Conservation (phyloP, 2,113 vertebrate species). For the Clarias gariepinus region DNA sequence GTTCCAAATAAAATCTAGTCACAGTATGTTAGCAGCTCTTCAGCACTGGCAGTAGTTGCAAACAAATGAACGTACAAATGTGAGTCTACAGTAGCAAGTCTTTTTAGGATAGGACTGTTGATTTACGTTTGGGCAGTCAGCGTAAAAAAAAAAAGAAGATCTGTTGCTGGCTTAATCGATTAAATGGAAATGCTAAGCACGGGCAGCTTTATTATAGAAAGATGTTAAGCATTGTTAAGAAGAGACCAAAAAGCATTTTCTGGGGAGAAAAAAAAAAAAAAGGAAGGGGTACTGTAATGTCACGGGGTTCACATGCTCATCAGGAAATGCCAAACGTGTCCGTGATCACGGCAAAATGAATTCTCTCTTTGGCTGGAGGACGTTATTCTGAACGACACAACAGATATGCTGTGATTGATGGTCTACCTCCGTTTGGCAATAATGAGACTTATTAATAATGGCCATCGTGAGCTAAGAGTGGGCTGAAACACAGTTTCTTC, state of each 20-base stretch:
- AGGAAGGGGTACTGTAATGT: background rate
- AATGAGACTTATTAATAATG: conserved; percentile 28
- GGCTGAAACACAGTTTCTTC: conserved; percentile 32
- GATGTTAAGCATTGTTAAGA: background rate
- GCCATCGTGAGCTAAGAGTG: background rate
- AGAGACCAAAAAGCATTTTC: background rate
- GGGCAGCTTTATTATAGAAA: background rate
- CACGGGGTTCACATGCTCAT: background rate
- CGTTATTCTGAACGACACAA: conserved; percentile 47
- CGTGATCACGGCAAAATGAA: conserved; percentile 1
- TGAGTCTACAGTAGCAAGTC: conserved; percentile 69
- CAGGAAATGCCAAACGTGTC: background rate
- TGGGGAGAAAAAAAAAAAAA: background rate
- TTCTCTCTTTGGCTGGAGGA: conserved; percentile 64
- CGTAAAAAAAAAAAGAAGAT: background rate
- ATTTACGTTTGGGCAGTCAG: conserved; percentile 1
- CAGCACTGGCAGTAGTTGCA: conserved; percentile 64
- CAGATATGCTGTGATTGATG: background rate
- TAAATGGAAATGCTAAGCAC: conserved; percentile 7
- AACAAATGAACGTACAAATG: conserved; percentile 48
- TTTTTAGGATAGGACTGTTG: conserved; percentile 37
- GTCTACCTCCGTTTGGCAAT: conserved; percentile 47
- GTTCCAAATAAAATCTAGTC: conserved; percentile 61
- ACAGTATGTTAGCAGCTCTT: conserved; percentile 63
- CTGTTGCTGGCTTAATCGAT: conserved; percentile 15